These are phyloP conservation scores for Argyrosomus japonicus DNA, from an alignment of 2,113 vertebrate species.

Conservation along the genomic window DNA sequence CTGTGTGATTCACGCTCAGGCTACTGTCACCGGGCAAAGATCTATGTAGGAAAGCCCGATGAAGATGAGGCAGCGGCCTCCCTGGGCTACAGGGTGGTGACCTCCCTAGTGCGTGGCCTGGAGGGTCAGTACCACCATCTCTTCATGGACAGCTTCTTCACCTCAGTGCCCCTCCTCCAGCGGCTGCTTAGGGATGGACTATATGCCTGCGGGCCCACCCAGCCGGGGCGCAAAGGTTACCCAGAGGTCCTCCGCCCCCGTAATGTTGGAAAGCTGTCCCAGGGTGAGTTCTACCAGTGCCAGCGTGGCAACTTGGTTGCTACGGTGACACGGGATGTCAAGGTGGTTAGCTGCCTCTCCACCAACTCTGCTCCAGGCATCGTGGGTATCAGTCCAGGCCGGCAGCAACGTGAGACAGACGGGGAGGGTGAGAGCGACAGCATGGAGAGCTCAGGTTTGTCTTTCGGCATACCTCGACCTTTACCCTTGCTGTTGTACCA, in stretches of 20 bases:
- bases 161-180: conserved; percentile 85
- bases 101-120: conserved; percentile 82
- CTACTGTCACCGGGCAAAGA: conserved; percentile 85
- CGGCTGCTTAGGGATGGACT: conserved; percentile 82
- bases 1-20: conserved; percentile 87
- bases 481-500: conserved; percentile 86
- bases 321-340: conserved; percentile 84
- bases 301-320: conserved; percentile 86
- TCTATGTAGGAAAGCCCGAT: conserved; percentile 79
- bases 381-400: conserved; percentile 83
- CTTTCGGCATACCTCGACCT: conserved; percentile 80
- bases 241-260: conserved; percentile 83
- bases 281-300: conserved; percentile 87
- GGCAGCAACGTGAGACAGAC: conserved; percentile 67
- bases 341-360: conserved; percentile 84
- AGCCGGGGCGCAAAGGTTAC: conserved; percentile 82
- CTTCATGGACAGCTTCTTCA: conserved; percentile 88
- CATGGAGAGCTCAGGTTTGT: conserved; percentile 65
- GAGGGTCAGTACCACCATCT: conserved; percentile 85
- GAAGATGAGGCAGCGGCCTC: conserved; percentile 71
- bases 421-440: conserved; percentile 75
- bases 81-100: conserved; percentile 81
- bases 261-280: conserved; percentile 84
- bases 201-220: conserved; percentile 85
- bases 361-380: conserved; percentile 86